These are phyloP conservation scores for Rhea pennata DNA, from an alignment of 2,113 vertebrate genomes.

Conservation along the genomic window DNA sequence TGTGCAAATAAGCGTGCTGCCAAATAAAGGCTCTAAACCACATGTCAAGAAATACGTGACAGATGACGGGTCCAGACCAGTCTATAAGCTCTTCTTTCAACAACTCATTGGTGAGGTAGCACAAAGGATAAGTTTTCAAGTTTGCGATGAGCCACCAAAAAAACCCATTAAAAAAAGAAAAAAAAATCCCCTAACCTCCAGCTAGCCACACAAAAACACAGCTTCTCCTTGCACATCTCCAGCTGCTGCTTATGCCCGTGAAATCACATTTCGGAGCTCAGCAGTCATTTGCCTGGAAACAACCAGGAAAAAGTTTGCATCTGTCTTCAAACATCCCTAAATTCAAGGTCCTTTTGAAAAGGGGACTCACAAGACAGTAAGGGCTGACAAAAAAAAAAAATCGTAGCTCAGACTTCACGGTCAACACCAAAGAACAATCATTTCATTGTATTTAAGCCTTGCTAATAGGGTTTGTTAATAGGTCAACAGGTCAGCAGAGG, in stretches of 20 bases:
- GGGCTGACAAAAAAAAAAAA: not conserved
- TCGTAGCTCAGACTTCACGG: not conserved
- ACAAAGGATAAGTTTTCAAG: not conserved
- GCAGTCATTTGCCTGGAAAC: not conserved
- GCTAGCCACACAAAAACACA: not conserved
- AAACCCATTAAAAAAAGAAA: not conserved
- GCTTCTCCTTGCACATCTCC: not conserved
- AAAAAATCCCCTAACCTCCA: not conserved
- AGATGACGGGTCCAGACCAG: not conserved
- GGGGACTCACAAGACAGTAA: not conserved
- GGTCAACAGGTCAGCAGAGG: not conserved
- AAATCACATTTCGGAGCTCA: not conserved
- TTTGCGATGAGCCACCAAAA: not conserved
- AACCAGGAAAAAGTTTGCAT: not conserved
- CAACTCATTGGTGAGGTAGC: not conserved
- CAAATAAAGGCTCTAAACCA: slow-evolving; percentile 12
- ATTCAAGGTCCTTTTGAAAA: not conserved
- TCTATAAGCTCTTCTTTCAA: not conserved
- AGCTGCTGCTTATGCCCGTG: not conserved
- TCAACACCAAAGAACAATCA: not conserved
- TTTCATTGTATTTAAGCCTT: not conserved
- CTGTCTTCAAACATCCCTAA: not conserved
- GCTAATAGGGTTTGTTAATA: not conserved
- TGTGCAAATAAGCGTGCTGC: not conserved
- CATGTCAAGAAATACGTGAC: fast-evolving